Evolutionary conservation across 2,797 vertebrate genomes (phyloP), one percentile per base, ranked within the genome.

Genomic region (Corythornis leucogaster): DNA sequence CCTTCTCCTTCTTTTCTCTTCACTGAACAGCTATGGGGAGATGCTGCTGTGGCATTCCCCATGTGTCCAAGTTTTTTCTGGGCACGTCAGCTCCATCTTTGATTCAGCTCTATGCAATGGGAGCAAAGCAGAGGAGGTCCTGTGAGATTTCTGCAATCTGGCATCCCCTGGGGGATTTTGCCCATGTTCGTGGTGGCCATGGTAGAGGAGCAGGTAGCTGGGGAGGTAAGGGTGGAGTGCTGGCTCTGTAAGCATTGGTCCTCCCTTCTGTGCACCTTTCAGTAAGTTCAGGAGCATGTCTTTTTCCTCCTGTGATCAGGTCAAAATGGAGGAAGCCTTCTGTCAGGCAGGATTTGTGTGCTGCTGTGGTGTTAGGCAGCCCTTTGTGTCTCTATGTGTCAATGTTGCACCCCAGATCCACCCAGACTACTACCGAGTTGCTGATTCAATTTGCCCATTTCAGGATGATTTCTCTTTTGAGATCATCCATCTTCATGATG

Each of bases 101-200:
- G 61, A 66, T 21, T 31, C 46, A 85, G 22, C 50, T 59, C 58
- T 50, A 83, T 79, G 38, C 18, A 11, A 1, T 1, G 13, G 40
- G 51, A 61, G 38, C 9, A n/a, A 15, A 3, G 55, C 55, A 22
- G 59, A 42, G 70, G 59, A 83, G 59, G 30, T 80, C 30, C 21
- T 1, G 3, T 0, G 3, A 30, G 57, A 4, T 4, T 80, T 81
- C 33, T 85, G 5, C 10, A 2, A 11, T 33, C 31, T 84, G 46
- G 11, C 59, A 46, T 73, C 30, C 38, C 31, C 28, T 3, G 8
- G 15, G 30, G 33, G 20, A 11, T 85, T 61, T 88, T 20, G 28
- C 28, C 9, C 0, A 2, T 1, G 6, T 30, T 46, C 1, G 0
- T 35, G 6, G 10, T 83, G 28, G 62, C 66, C 2, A 0, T 76